Conservation (phyloP, 2,797 vertebrate species). For the Periparus ater region DNA sequence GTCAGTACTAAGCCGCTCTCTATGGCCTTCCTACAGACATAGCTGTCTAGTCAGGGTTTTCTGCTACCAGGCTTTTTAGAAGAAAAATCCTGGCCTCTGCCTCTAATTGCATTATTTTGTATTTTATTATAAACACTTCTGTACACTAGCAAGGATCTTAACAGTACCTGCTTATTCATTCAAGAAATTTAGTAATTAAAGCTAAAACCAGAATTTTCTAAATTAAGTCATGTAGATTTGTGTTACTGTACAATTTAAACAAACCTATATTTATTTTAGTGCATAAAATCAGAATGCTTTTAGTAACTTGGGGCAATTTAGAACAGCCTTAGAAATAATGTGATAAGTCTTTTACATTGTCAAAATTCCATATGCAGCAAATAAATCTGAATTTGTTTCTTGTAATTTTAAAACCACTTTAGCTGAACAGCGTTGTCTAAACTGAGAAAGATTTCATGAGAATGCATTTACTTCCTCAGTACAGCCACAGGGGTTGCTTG, state of each 20-base stretch:
- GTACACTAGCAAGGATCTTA: neutral
- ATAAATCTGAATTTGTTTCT: neutral
- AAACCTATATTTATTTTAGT: neutral
- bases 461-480: neutral
- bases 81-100: neutral
- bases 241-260: neutral
- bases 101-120: neutral
- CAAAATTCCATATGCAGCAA: neutral
- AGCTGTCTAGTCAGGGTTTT: neutral
- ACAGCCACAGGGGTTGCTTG: neutral
- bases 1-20: neutral
- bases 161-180: neutral
- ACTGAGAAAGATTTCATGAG: neutral
- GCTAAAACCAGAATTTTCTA: neutral
- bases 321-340: neutral
- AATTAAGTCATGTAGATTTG: neutral
- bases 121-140: neutral
- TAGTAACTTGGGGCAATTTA: neutral
- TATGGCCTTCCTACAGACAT: neutral
- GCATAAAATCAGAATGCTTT: neutral
- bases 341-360: neutral
- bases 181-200: constrained; percentile 21
- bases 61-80: neutral
- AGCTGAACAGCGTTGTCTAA: neutral
- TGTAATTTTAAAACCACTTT: neutral